Conservation (phyloP, 2,797 vertebrate species). For the Heliangelus exortis region DNA sequence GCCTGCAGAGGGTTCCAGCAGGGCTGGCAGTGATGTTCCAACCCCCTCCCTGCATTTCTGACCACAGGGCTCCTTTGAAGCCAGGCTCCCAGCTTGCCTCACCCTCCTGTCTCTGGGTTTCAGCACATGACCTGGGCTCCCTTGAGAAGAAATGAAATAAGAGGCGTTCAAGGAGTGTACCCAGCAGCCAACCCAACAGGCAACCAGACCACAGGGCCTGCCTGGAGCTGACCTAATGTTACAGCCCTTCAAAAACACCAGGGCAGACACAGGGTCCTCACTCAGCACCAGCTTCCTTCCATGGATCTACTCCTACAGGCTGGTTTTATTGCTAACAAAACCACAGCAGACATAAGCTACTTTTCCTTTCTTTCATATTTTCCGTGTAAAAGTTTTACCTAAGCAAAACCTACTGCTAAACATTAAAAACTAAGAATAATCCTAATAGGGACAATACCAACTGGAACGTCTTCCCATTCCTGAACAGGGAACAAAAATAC, state of each 20-base stretch:
- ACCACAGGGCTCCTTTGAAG: neutral
- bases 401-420: neutral
- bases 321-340: neutral
- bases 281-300: neutral
- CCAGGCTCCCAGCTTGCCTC: fast-evolving
- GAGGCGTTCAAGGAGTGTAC: neutral
- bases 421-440: neutral
- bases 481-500: neutral
- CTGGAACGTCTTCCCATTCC: neutral
- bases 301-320: neutral
- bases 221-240: neutral
- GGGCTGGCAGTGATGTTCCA: neutral
- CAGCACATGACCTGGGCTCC: neutral
- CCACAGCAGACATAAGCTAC: neutral
- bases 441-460: neutral
- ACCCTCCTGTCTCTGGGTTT: neutral
- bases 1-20: neutral
- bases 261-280: neutral
- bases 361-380: neutral
- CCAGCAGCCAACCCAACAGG: neutral
- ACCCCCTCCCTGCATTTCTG: neutral
- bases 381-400: neutral
- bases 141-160: neutral
- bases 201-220: fast-evolving
- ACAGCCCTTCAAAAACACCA: neutral